These are phyloP conservation scores for Agonum fuliginosum DNA, from an alignment of 2,888 invertebrate genomes.

Conservation along the genomic window DNA sequence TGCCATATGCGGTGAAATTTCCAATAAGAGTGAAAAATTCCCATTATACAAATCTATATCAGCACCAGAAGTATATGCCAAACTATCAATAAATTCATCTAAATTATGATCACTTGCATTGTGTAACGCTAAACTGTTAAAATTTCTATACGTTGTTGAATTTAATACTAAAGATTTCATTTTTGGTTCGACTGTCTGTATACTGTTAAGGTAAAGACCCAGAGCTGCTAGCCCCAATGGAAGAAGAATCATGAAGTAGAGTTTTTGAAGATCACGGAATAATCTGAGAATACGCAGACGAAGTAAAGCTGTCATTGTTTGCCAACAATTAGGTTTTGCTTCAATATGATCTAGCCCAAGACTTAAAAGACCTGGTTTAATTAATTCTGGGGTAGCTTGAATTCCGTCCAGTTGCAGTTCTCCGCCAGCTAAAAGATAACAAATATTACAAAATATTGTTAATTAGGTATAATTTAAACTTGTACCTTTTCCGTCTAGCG, in stretches of 20 bases:
- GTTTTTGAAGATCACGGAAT: slow-evolving; percentile 81
- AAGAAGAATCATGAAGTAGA: slow-evolving; percentile 84
- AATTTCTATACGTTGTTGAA: slow-evolving; percentile 77
- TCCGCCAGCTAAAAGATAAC: slow-evolving; percentile 72
- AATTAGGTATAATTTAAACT: slow-evolving; percentile 48
- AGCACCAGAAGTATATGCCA: slow-evolving; percentile 69
- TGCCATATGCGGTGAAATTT: slow-evolving; percentile 80
- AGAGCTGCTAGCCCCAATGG: slow-evolving; percentile 82
- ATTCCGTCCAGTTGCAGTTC: slow-evolving; percentile 72
- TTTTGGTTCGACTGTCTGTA: slow-evolving; percentile 78
- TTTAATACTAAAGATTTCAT: slow-evolving; percentile 79
- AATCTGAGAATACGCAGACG: slow-evolving; percentile 80
- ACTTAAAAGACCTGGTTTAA: slow-evolving; percentile 75
- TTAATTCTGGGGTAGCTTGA: slow-evolving; percentile 72
- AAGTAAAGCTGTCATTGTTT: slow-evolving; percentile 81
- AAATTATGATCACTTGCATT: slow-evolving; percentile 74
- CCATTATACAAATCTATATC: slow-evolving; percentile 78
- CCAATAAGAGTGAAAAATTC: slow-evolving; percentile 79
- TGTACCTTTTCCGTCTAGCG: slow-evolving; percentile 67
- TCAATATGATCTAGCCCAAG: slow-evolving; percentile 79
- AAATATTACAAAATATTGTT: background rate
- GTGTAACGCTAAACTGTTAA: slow-evolving; percentile 78
- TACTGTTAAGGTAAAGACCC: slow-evolving; percentile 78
- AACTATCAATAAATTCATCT: slow-evolving; percentile 68
- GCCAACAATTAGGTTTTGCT: slow-evolving; percentile 78